These are phyloP conservation scores for Epizoanthus scotinus DNA, from an alignment of 92 coral and sea anemone genomes.

Conservation along the genomic window DNA sequence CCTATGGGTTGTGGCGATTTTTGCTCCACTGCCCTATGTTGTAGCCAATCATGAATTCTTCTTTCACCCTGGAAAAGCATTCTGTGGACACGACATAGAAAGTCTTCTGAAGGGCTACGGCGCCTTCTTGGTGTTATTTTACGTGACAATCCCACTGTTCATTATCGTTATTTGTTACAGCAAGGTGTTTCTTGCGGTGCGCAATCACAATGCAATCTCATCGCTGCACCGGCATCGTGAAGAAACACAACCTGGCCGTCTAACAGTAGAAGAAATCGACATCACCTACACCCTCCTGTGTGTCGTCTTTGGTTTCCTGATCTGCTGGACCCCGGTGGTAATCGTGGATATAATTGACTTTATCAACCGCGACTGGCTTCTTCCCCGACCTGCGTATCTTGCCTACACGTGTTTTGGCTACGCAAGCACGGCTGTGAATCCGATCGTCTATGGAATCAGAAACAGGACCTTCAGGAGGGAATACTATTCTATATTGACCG, in stretches of 20 bases:
- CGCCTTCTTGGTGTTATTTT: conserved; percentile 58
- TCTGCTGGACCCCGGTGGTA: conserved; percentile 70
- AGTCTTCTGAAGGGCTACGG: conserved; percentile 62
- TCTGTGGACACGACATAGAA: conserved; percentile 63
- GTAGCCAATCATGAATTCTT: conserved; percentile 52
- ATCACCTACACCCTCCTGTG: conserved; percentile 58
- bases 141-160: conserved; percentile 59
- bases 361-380: conserved; percentile 67
- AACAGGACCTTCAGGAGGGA: conserved; percentile 60
- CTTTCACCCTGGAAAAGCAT: conserved; percentile 74
- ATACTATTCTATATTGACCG: conserved; percentile 52
- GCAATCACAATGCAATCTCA: conserved; percentile 49
- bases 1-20: conserved; percentile 61
- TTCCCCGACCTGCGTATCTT: conserved; percentile 57
- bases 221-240: neutral
- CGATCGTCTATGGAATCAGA: conserved; percentile 73
- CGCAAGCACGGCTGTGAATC: conserved; percentile 64
- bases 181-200: conserved; percentile 61
- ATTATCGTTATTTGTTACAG: conserved; percentile 55
- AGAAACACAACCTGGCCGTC: neutral
- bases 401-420: conserved; percentile 66
- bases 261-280: conserved; percentile 65
- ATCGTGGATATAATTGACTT: conserved; percentile 66
- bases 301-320: conserved; percentile 60
- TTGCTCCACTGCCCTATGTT: conserved; percentile 71